Base-by-base conservation (phyloP, 1,140 invertebrate species). In the Meloidogyne chitwoodi region DNA sequence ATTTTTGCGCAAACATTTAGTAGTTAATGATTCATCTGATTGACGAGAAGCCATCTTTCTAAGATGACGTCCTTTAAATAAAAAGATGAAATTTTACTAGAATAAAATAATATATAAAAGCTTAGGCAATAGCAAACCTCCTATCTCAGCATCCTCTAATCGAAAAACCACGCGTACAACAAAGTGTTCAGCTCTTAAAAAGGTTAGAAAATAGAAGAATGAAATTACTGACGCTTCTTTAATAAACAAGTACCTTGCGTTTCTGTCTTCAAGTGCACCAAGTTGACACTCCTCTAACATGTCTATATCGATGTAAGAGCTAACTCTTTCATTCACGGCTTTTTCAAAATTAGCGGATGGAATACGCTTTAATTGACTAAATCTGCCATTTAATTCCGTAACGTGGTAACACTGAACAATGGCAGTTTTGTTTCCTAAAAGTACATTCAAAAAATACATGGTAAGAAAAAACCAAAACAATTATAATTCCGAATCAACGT, bases 331-430 rank as follows among this genome's bases (percentile, higher is more conserved):
- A 16, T 31, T 75, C 2, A 78, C 76, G 26, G 66, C 73, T 68
- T 77, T 77, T 29, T 74, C 75, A 77, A 77, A 77, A 14, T 74
- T 77, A 24, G 76, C 75, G 24, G 75, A 76, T 10, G 75, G 72
- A 27, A 77, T 77, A 11, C 56, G 29, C 34, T 26, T 77, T 34
- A 76, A 19, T 24, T 27, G 22, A 22, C 41, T 41, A 34, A 68
- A 67, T 48, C 19, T 41, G 5, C 26, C 22, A 77, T 77, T 61
- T 63, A 72, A 34, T 66, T 77, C 76, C 11, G 75, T 38, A 27
- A 72, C 69, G n/a, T 78, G 75, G 22, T 77, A 77, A 41, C 76
- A 77, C 19, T 77, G 76, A 6, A 77, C 76, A n/a, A 72, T 66
- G 11, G 76, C 76, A 19, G 44, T 68, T 44, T 38, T 38, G 16